Evolutionary conservation across 2,113 vertebrate species (phyloP), one percentile per base, ranked within the genome.

Genomic region (Aptenodytes patagonicus): DNA sequence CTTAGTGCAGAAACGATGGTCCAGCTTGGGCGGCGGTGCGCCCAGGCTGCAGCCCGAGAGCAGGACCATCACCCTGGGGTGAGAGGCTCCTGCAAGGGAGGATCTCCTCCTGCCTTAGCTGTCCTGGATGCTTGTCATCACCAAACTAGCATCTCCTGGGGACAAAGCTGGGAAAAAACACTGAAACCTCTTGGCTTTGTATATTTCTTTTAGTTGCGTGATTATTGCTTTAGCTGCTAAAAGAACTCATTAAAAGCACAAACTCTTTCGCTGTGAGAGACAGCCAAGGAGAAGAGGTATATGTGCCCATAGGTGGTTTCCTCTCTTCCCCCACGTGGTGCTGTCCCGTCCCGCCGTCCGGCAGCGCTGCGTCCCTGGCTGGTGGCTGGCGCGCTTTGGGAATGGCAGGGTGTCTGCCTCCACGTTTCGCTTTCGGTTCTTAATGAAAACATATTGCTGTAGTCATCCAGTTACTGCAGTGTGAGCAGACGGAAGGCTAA

Each of bases 401-500:
- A 75, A 71, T 42, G 47, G 71, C 66, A 44, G 93, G 66, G 79
- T 57, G 69, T 17, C 72, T 51, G 93, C 79, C 58, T 83, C 89
- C 42, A 1, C 49, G 26, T 36, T 92, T 88, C 81, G 65, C 78
- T 93, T 80, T 88, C 40, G 64, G 87, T 64, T 80, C 80, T 42
- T 87, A 91, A 97, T 95, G 96, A 90, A 95, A 95, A 98, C 95
- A 71, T 94, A 97, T 95, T 73, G 96, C 84, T 68, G 77, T 31
- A 88, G 90, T 95, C 95, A 80, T 71, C 88, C 86, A 15, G 89
- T 58, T 90, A 72, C 88, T 60, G 88, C 83, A 22, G 89, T 28
- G 70, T 29, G 89, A 95, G 95, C 91, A 89, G 82, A 70, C 69
- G 78, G 96, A 85, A 83, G 95, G 93, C 94, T 96, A 96, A 90